Percentiles rank a stretch among this genome's conserved stretches.
Evolutionary conservation across 2,888 invertebrate species (phyloP).

Genomic region (Odontocolon sp.): DNA sequence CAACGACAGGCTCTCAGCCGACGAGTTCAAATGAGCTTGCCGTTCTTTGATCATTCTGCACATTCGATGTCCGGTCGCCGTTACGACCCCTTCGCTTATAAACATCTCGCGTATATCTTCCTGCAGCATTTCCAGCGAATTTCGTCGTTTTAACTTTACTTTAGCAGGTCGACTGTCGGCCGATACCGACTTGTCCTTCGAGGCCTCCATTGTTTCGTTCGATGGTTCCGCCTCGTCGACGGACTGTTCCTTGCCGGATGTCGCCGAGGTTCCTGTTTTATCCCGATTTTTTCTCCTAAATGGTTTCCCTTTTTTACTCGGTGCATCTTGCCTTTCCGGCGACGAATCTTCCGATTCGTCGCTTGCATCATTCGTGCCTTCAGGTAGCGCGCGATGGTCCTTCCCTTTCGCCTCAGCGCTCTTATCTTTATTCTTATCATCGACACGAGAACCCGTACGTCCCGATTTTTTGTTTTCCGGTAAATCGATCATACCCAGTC

Average conservation of each 20-base stretch:
- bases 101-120: slow-evolving; percentile 88
- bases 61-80: slow-evolving; percentile 85
- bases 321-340: slow-evolving; percentile 51
- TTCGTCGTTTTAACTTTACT: slow-evolving; percentile 74
- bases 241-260: background rate
- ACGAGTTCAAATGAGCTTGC: slow-evolving; percentile 63
- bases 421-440: slow-evolving; percentile 30
- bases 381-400: too few species aligned
- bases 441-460: background rate
- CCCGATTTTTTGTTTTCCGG: slow-evolving; percentile 17
- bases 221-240: slow-evolving; percentile 52
- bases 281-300: slow-evolving; percentile 48
- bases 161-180: slow-evolving; percentile 51
- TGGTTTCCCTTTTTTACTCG: slow-evolving; percentile 57
- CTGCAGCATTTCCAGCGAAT: slow-evolving; percentile 85
- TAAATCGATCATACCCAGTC: slow-evolving; percentile 53
- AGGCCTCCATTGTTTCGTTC: slow-evolving; percentile 52
- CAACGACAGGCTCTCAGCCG: slow-evolving; percentile 25
- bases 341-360: slow-evolving; percentile 36
- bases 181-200: slow-evolving; percentile 46
- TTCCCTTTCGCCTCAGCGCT: slow-evolving; percentile 41
- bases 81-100: slow-evolving; percentile 85
- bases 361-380: slow-evolving; percentile 39
- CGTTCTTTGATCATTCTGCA: slow-evolving; percentile 84
- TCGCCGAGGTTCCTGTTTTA: slow-evolving; percentile 22